Evolutionary conservation across 2,113 vertebrate species (phyloP), one percentile per base, ranked within the genome.

Genomic region (Leptodactylus fuscus): DNA sequence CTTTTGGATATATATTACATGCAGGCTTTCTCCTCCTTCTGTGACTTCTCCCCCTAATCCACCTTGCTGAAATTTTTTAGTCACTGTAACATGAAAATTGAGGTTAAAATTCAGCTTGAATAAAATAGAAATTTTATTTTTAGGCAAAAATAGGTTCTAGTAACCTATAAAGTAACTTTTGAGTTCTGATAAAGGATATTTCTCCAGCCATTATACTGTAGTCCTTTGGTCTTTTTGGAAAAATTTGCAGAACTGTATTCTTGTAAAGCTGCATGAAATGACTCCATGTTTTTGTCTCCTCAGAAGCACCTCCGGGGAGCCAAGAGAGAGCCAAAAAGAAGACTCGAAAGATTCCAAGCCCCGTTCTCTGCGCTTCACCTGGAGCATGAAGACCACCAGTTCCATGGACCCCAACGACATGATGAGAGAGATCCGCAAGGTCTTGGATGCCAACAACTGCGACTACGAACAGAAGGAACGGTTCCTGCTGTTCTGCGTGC

Each of bases 341-440:
- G 98, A 99, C 0, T 87, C 87, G 4, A 97, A 96, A 65, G 98
- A 99, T 90, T 95, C 96, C 0, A 99, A 99, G 91, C 98, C 97
- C 0, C 96, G 98, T 3, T 99, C 98, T 4, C 91, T 99, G 89
- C 95, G 97, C 29, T 99, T 99, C 91, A 99, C 98, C 0, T 99
- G 98, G 98, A 99, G 97, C 86, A 99, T 99, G 98, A 99, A 99
- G 94, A 99, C 98, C 91, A 99, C 97, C 0, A 98, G 97, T 41
- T 98, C 98, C 51, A 98, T 99, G 98, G 98, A 99, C 93, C 97
- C 97, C 0, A 95, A 94, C 0, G 98, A 99, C 90, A 99, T 99
- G 97, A 98, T 99, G 98, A 92, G 95, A 82, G 98, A 99, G 90
- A 99, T 99, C 91, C 94, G 97, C 5, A 99, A 99, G 89, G 97